A percentile compares a stretch with the other conserved stretches of the same genome.
These are phyloP conservation scores for Myotis planiceps DNA, from an alignment of 2,797 vertebrate genomes.

Conservation along the genomic window DNA sequence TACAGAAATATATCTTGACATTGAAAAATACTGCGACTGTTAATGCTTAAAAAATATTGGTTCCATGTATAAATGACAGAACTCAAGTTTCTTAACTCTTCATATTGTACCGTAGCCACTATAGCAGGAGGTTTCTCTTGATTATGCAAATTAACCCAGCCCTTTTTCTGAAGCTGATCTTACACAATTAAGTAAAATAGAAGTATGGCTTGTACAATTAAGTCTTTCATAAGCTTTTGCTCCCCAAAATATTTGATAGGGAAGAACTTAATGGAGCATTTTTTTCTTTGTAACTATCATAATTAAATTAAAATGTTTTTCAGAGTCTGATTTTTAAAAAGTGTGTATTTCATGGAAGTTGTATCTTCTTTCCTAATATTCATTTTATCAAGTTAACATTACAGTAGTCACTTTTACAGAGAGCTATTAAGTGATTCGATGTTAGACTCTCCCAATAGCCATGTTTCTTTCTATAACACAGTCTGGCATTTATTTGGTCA, in stretches of 20 bases:
- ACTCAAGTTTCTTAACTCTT: neutral
- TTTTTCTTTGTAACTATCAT: neutral
- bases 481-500: neutral
- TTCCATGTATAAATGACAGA: neutral
- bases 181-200: neutral
- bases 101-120: neutral
- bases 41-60: neutral
- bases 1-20: neutral
- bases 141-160: neutral
- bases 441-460: slow-evolving; percentile 13
- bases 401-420: neutral
- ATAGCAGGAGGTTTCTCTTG: neutral
- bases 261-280: neutral
- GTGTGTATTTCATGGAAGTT: neutral
- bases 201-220: neutral
- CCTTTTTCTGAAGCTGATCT: neutral
- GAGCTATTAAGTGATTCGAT: neutral
- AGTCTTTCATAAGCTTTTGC: neutral
- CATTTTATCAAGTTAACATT: neutral
- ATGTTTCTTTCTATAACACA: neutral
- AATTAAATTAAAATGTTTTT: neutral
- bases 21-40: neutral
- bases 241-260: neutral
- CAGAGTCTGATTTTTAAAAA: neutral
- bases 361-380: neutral